Base-by-base conservation (phyloP, 2,888 invertebrate species). In the Heliconius ismenius region DNA sequence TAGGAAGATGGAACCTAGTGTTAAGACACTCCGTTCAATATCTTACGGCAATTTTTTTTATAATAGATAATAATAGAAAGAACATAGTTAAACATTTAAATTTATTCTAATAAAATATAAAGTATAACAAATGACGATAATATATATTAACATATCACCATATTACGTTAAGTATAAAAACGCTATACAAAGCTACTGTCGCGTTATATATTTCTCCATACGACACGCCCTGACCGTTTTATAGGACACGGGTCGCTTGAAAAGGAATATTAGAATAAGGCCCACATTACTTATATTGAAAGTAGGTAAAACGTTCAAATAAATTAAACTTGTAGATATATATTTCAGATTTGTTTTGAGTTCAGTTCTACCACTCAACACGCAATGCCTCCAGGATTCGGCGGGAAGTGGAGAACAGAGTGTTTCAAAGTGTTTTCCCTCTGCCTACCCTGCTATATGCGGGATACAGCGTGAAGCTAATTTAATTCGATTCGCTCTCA, bases 241-340 rank as follows among this genome's bases (percentile, higher is more conserved):
- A 72, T 77, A 39, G 68, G 79, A 63, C 75, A 73, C 49, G 73
- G 78, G 75, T 73, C 74, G 73, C 75, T 78, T 72, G 72, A 78
- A 77, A 73, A 32, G 70, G 75, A 81, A 80, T 79, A 79, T 82
- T 76, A 77, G 69, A 77, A 77, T 77, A 76, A 69, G 73, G 65
- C 65, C 60, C 28, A 76, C 72, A 65, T 76, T 70, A 72, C 70
- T 62, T 77, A 76, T 79, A 77, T 76, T 76, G 73, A 65, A 73
- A 39, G 32, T 74, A 39, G 10, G 26, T 73, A 24, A 73, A 36
- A 69, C 24, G 58, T 36, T 15, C 54, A 43, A 39, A 74, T 65
- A 49, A 39, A 73, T 58, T n/a, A 21, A 13, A 63, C 6, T 39
- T 28, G 43, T 39, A 60, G 0, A 6, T 6, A 60, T 13, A 58